Evolutionary conservation across 2,797 vertebrate genomes (phyloP), one percentile per base, ranked within the genome.

Genomic region (Syndactyla subalaris): DNA sequence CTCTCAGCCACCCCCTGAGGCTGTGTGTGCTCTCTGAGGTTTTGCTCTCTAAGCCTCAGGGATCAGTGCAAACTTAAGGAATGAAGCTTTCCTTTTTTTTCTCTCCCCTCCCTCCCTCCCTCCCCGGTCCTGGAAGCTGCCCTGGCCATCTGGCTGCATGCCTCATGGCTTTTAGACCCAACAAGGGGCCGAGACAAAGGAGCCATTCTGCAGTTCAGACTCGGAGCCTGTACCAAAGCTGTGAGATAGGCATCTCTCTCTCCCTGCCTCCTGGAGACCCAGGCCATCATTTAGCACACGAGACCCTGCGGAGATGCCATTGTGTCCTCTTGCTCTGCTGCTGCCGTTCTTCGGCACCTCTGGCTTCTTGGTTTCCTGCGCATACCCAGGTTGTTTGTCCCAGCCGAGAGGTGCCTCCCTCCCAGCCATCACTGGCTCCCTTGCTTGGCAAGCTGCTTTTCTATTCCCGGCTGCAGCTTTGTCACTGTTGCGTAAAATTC

Each of bases 81-180:
- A 85, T 22, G 65, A 72, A 46, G 27, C n/a, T 88, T 92, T 86
- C 59, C 74, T n/a, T 32, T 76, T 68, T 34, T 54, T 30, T 38
- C 67, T 48, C 26, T 48, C 59, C 51, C 38, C 38, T 39, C 36
- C 1, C 8, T 45, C 29, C 41, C 41, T 30, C 41, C 17, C 30
- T 65, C 22, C 41, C 4, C 10, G 24, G 20, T 78, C 51, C 89
- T 0, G 2, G 49, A 72, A 63, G 66, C 45, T 2, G 32, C 81
- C 74, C 59, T 77, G 88, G 77, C 93, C 93, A 89, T 91, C 92
- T 92, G 93, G 84, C 92, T 13, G 1, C 63, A 23, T 49, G 89
- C 89, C 88, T 89, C 67, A 70, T 4, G 92, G 92, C 86, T 85
- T 82, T 74, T 39, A 71, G 74, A 36, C 78, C 51, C 91, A 55